Evolutionary conservation across 35 echinoderm and acorn worm genomes (phyloP).

Genomic region (Ophiothrix spiculata): DNA sequence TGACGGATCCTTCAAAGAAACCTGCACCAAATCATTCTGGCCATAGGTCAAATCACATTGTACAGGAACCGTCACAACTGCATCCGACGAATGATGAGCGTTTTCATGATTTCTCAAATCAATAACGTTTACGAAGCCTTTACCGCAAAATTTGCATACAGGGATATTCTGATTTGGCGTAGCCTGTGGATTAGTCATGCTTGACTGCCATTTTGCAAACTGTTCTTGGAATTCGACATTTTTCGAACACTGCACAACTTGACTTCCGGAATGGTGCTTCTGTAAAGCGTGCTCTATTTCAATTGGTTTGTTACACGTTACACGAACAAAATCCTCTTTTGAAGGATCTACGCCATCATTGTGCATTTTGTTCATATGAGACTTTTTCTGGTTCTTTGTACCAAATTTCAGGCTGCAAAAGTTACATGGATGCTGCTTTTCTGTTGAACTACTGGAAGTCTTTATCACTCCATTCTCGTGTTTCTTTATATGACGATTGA

Average conservation of each 20-base stretch:
- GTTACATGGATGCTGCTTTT: not conserved
- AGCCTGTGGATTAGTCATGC: not conserved
- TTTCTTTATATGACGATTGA: not conserved
- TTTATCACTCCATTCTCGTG: not conserved
- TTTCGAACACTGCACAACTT: not conserved
- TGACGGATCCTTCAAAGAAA: not conserved
- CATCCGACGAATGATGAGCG: not conserved
- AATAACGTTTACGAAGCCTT: not conserved
- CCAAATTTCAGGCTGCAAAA: not conserved
- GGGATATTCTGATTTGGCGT: too few relatives aligned
- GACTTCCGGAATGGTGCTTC: not conserved
- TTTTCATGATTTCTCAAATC: not conserved
- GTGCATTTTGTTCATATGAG: not conserved
- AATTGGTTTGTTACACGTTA: not conserved
- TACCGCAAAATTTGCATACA: not conserved
- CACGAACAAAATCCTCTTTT: not conserved
- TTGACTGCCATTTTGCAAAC: not conserved
- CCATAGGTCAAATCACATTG: not conserved
- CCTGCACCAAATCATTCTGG: not conserved
- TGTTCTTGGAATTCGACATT: not conserved
- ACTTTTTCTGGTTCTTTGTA: not conserved
- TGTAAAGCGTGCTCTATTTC: not conserved
- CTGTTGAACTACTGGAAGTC: not conserved
- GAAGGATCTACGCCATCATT: not conserved
- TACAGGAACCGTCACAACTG: not conserved